Conservation (phyloP, 2,888 invertebrate genomes). For the Lucinisca nassula region DNA sequence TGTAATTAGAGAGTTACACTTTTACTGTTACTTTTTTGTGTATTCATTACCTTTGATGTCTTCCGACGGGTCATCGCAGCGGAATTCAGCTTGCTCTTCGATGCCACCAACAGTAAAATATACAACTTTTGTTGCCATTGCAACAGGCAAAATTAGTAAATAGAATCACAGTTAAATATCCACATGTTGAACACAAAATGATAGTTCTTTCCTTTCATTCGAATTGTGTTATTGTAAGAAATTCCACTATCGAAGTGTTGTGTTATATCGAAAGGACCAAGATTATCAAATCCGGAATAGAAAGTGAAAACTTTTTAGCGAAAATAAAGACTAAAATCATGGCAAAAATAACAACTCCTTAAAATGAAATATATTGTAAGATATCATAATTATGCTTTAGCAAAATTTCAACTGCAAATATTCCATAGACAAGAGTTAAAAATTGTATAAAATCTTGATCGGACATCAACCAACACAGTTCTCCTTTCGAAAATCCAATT, state of each 20-base stretch:
- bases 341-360: too few relatives aligned
- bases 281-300: neutral
- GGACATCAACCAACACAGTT: neutral
- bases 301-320: neutral
- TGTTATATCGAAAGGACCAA: neutral
- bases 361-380: too few relatives aligned
- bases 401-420: neutral
- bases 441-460: neutral
- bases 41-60: slow-evolving; percentile 84
- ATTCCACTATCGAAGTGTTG: neutral
- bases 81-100: slow-evolving; percentile 85
- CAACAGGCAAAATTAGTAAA: slow-evolving; percentile 9
- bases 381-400: neutral
- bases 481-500: neutral
- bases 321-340: neutral
- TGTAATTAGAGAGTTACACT: neutral
- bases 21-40: neutral
- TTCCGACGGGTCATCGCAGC: slow-evolving; percentile 82
- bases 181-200: slow-evolving; percentile 18
- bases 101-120: slow-evolving; percentile 85
- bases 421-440: neutral
- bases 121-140: slow-evolving; percentile 86
- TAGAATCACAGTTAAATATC: neutral
- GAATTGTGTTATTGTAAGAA: neutral
- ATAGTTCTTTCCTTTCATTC: neutral